phyloP scores from a whole-genome alignment of 92 coral and sea anemone genomes.

The Epizoanthus scotinus region DNA sequence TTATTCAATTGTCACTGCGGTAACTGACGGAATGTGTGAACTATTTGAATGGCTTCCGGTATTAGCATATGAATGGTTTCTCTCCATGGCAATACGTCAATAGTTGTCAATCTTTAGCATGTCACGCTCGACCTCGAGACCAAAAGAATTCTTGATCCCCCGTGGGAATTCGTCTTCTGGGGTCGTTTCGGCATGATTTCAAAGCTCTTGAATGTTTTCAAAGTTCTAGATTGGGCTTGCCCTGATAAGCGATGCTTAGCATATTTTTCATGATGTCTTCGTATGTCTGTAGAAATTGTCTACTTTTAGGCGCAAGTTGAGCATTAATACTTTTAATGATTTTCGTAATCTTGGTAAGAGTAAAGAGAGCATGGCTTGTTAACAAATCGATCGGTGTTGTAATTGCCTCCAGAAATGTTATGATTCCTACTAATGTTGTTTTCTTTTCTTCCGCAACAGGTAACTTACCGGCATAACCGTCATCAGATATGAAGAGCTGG shows the following conservation, averaged over 20 bases:
- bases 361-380: slow-evolving; percentile 51
- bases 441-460: slow-evolving; percentile 65
- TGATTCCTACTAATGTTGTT: slow-evolving; percentile 64
- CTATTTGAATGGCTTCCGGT: slow-evolving; percentile 70
- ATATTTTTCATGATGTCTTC: slow-evolving; percentile 44
- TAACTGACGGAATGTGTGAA: slow-evolving; percentile 46
- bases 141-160: not conserved
- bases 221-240: slow-evolving; percentile 44
- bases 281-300: slow-evolving; percentile 31
- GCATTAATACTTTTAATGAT: slow-evolving; percentile 37
- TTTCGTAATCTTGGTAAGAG: slow-evolving; percentile 42
- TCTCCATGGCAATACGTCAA: slow-evolving; percentile 83
- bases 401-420: slow-evolving; percentile 84
- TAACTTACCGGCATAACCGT: slow-evolving; percentile 26
- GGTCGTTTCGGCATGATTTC: slow-evolving; percentile 21
- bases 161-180: slow-evolving; percentile 24
- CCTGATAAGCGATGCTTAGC: slow-evolving; percentile 19
- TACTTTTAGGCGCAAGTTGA: slow-evolving; percentile 15
- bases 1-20: slow-evolving; percentile 44
- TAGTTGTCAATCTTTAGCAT: slow-evolving; percentile 57
- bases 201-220: slow-evolving; percentile 33
- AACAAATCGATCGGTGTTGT: slow-evolving; percentile 61
- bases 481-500: slow-evolving; percentile 1
- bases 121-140: slow-evolving; percentile 36
- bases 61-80: slow-evolving; percentile 81